Evolutionary conservation across 1,140 invertebrate species (phyloP).

Genomic region (Drosophila nigromelanica): DNA sequence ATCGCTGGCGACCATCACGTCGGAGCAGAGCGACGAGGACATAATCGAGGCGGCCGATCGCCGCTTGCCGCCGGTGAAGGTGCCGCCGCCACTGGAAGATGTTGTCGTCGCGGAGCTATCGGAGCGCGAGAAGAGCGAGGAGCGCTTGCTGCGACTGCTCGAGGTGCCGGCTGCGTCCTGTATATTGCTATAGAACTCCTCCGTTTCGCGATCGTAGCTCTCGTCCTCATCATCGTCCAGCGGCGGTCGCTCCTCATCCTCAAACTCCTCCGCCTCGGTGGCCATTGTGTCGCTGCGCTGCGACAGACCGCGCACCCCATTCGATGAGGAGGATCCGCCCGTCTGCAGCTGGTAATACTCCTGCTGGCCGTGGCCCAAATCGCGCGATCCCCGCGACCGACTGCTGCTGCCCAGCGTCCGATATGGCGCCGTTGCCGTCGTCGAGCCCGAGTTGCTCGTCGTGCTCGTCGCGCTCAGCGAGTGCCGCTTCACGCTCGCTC

Average conservation of each 20-base stretch:
- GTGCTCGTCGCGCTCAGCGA: conserved; percentile 66
- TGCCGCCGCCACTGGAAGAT: conserved; percentile 77
- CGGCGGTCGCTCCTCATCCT: conserved; percentile 63
- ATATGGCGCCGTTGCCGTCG: conserved; percentile 45
- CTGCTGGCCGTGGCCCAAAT: conserved; percentile 47
- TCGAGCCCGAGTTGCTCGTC: conserved; percentile 53
- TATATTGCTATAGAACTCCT: conserved; percentile 81
- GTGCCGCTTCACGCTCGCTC: conserved; percentile 43
- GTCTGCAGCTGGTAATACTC: conserved; percentile 64
- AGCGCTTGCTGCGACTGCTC: conserved; percentile 69
- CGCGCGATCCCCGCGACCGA: conserved; percentile 55
- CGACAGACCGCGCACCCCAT: conserved; percentile 40
- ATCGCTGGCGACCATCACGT: conserved; percentile 70
- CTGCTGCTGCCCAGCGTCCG: conserved; percentile 42
- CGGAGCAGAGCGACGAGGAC: conserved; percentile 80
- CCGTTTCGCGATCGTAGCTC: conserved; percentile 76
- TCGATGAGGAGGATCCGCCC: conserved; percentile 57
- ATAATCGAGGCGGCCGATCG: conserved; percentile 79
- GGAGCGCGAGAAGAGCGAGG: conserved; percentile 80
- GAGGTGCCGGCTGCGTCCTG: conserved; percentile 71
- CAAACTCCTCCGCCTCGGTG: conserved; percentile 67
- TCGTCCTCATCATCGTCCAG: conserved; percentile 70
- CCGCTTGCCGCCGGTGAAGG: conserved; percentile 67
- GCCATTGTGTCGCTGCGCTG: conserved; percentile 73
- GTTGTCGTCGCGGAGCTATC: conserved; percentile 82